Percentiles rank a stretch among this genome's conserved stretches.
Conservation (phyloP, 1,140 invertebrate species). For the Pinna nobilis region DNA sequence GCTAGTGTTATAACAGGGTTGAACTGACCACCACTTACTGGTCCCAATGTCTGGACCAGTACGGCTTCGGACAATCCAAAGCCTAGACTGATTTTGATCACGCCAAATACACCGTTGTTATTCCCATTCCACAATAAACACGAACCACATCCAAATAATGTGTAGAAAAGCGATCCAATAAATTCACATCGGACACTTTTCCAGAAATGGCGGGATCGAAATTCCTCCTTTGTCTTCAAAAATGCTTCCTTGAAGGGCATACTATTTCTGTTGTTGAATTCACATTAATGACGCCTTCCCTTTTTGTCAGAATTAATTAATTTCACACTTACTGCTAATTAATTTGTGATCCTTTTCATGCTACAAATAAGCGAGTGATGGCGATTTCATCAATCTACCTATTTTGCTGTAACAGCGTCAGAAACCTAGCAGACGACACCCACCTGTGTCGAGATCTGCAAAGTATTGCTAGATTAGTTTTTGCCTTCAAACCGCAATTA, state of each 20-base stretch:
- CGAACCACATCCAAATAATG: conserved; percentile 59
- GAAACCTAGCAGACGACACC: too few species aligned
- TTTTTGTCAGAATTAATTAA: too few species aligned
- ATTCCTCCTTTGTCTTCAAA: conserved; percentile 32
- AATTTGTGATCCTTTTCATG: too few species aligned
- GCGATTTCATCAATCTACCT: too few species aligned
- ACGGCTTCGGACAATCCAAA: conserved; percentile 91
- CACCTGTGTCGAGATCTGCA: too few species aligned
- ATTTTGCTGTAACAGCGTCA: too few species aligned
- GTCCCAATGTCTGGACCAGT: conserved; percentile 51
- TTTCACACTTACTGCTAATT: too few species aligned
- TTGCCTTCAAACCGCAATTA: too few species aligned
- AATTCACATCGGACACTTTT: conserved; percentile 59
- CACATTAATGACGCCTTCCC: too few species aligned
- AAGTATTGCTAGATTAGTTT: too few species aligned
- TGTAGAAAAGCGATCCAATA: conserved; percentile 56
- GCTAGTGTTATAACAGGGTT: conserved; percentile 66
- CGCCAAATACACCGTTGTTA: conserved; percentile 7
- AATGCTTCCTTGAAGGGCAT: conserved; percentile 42
- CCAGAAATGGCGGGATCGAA: conserved; percentile 50
- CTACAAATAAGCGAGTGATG: too few species aligned
- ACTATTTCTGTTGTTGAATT: conserved; percentile 11
- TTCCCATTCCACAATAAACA: conserved; percentile 28
- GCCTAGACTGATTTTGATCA: conserved; percentile 43
- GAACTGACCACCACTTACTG: conserved; percentile 62